Evolutionary conservation across 2,113 vertebrate species (phyloP).

Genomic region (Vulpes ferrilata): DNA sequence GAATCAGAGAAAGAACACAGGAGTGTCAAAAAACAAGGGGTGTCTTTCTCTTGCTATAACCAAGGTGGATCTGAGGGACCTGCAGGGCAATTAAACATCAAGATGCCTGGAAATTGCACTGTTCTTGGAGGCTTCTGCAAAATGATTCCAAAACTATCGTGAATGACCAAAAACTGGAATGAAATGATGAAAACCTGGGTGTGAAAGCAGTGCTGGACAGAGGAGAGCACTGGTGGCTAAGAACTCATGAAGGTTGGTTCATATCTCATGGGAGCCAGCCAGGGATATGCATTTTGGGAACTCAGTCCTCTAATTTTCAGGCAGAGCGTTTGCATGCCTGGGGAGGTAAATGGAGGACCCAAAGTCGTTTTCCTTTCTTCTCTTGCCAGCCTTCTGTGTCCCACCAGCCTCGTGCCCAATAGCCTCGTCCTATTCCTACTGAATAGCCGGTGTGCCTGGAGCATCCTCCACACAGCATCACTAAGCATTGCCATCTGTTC

Average conservation of each 20-base stretch:
- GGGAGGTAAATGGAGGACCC: neutral
- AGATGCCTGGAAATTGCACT: rapidly evolving
- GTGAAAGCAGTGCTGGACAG: rapidly evolving
- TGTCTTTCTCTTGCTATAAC: too few species aligned
- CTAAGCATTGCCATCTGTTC: rapidly evolving
- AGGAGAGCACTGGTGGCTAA: rapidly evolving
- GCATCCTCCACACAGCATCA: rapidly evolving
- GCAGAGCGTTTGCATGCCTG: too few species aligned
- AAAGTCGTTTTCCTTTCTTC: neutral
- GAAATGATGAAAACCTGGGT: neutral
- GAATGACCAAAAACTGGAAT: neutral
- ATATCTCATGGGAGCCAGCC: neutral
- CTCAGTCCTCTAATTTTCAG: neutral
- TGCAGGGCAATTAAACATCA: rapidly evolving
- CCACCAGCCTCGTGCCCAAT: rapidly evolving
- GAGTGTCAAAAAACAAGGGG: neutral
- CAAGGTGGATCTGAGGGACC: neutral
- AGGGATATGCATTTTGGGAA: rapidly evolving
- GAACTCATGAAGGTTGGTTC: rapidly evolving
- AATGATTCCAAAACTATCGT: neutral
- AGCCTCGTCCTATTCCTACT: rapidly evolving
- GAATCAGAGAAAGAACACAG: slow-evolving; percentile 25
- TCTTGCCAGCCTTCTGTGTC: neutral
- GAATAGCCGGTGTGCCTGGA: neutral
- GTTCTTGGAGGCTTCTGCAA: neutral